Conservation (phyloP, 2,888 invertebrate species). For the Mechanitis mazaeus region DNA sequence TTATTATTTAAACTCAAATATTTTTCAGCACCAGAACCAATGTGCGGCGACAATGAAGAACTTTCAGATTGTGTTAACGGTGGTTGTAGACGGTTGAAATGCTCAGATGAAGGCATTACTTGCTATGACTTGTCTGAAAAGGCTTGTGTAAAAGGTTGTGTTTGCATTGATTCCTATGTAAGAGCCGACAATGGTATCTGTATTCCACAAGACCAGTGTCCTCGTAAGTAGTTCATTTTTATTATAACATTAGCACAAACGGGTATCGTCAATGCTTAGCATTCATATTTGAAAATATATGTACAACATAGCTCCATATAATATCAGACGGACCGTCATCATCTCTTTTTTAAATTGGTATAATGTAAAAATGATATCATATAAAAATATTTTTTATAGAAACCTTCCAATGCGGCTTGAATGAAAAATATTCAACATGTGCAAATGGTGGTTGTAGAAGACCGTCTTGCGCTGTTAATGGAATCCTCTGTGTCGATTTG, state of each 20-base stretch:
- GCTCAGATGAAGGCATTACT: conserved; percentile 35
- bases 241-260: not conserved
- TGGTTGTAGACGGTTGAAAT: conserved; percentile 34
- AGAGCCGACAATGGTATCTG: conserved; percentile 30
- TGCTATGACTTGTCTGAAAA: conserved; percentile 23
- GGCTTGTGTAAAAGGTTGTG: conserved; percentile 19
- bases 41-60: conserved; percentile 34
- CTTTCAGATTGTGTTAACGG: conserved; percentile 32
- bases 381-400: too few relatives aligned
- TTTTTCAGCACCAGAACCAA: conserved; percentile 7
- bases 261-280: too few relatives aligned
- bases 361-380: too few relatives aligned
- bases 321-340: too few relatives aligned
- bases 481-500: conserved; percentile 35
- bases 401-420: conserved; percentile 13
- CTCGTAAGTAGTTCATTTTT: conserved; percentile 16
- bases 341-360: too few relatives aligned
- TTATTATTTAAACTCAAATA: not conserved
- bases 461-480: conserved; percentile 35
- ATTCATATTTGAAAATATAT: too few relatives aligned
- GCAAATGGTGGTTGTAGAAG: conserved; percentile 40
- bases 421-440: conserved; percentile 35
- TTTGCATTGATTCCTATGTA: conserved; percentile 31
- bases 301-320: too few relatives aligned
- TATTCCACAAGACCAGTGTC: conserved; percentile 31